Evolutionary conservation across 1,140 invertebrate genomes (phyloP).

Genomic region (Pseudachorutes palmiensis): DNA sequence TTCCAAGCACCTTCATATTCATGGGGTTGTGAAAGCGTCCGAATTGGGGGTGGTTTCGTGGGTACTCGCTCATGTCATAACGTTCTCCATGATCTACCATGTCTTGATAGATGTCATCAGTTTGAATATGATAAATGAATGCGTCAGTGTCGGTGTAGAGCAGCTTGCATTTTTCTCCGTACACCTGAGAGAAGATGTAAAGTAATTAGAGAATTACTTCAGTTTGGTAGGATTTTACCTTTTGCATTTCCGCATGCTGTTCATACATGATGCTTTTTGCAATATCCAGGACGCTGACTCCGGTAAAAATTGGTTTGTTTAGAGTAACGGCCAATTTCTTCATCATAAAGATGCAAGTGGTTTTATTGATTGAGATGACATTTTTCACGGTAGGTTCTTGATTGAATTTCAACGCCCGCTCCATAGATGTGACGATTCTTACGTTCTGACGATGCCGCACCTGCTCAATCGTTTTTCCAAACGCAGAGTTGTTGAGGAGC

Average conservation of each 20-base stretch:
- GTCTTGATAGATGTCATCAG: conserved; percentile 8
- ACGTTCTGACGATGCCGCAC: conserved; percentile 4
- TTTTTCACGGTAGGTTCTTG: conserved; percentile 42
- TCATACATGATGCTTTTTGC: conserved; percentile 42
- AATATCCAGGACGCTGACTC: conserved; percentile 43
- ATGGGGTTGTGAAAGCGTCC: background rate
- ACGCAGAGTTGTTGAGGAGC: conserved; percentile 44
- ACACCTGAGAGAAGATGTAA: conserved; percentile 24
- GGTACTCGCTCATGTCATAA: conserved; percentile 15
- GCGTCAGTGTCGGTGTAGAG: conserved; percentile 42
- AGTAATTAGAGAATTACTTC: too few species aligned
- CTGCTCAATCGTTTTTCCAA: conserved; percentile 43
- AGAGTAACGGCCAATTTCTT: conserved; percentile 40
- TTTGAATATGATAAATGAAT: conserved; percentile 10
- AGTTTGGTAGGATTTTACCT: too few species aligned
- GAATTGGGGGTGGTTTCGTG: background rate
- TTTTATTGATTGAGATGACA: conserved; percentile 41
- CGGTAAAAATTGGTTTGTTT: conserved; percentile 45
- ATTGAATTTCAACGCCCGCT: background rate
- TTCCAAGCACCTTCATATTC: conserved; percentile 18
- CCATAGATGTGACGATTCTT: background rate
- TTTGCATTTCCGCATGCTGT: too few species aligned
- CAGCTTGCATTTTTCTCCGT: conserved; percentile 37
- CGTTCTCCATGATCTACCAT: background rate
- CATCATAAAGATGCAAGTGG: conserved; percentile 42